Evolutionary conservation across 2,797 vertebrate genomes (phyloP).

Genomic region (Garrulus glandarius): DNA sequence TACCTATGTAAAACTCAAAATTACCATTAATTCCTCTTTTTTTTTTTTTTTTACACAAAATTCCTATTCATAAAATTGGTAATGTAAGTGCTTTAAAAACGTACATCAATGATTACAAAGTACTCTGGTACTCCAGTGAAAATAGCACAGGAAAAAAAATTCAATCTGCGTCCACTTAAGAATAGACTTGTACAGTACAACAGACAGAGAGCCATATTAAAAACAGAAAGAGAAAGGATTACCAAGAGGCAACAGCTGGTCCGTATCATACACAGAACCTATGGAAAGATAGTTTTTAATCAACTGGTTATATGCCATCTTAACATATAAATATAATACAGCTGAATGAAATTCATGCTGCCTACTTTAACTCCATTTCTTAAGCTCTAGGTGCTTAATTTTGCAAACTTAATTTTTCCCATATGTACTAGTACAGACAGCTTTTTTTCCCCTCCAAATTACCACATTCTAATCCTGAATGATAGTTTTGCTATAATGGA

Average conservation of each 20-base stretch:
- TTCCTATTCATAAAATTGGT: background rate
- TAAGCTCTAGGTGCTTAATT: background rate
- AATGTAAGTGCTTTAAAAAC: background rate
- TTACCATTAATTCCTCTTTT: background rate
- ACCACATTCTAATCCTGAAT: slow-evolving; percentile 47
- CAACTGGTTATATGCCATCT: background rate
- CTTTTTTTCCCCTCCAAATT: slow-evolving; percentile 12
- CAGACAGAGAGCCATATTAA: background rate
- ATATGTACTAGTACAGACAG: background rate
- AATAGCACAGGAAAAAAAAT: background rate
- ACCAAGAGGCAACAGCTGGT: background rate
- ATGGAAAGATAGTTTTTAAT: background rate
- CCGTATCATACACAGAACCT: background rate
- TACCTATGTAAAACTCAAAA: background rate
- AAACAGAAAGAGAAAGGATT: background rate
- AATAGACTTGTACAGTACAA: background rate
- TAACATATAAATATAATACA: background rate
- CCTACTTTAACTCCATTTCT: background rate
- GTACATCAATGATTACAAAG: background rate
- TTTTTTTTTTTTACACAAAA: background rate
- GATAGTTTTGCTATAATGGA: slow-evolving; percentile 61
- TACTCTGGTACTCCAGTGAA: background rate
- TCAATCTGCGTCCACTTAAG: background rate
- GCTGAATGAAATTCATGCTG: background rate
- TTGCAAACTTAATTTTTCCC: background rate